Conservation (phyloP, 2,113 vertebrate genomes). For the Proterorhinus semilunaris region DNA sequence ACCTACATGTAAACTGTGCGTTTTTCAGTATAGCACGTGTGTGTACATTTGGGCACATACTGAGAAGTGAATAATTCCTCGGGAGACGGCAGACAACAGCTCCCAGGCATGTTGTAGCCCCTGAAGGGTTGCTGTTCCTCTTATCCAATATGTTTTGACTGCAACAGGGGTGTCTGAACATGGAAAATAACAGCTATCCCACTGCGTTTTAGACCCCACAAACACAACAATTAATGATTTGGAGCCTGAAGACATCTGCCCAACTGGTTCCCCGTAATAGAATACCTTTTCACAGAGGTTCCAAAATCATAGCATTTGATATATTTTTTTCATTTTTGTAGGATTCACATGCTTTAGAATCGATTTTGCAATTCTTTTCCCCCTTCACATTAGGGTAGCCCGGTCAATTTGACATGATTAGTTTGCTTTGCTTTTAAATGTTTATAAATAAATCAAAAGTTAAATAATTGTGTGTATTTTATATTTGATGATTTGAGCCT, state of each 20-base stretch:
- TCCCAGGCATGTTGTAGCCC: conserved; percentile 68
- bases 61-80: conserved; percentile 48
- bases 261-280: conserved; percentile 52
- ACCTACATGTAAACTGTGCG: conserved; percentile 40
- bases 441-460: too few relatives aligned
- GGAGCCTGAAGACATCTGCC: conserved; percentile 63
- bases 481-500: too few relatives aligned
- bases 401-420: too few relatives aligned
- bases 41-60: conserved; percentile 20
- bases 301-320: background rate
- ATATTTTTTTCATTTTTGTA: background rate
- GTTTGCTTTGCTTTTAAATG: too few relatives aligned
- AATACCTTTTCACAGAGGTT: conserved; percentile 10
- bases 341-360: too few relatives aligned
- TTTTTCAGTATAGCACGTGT: conserved; percentile 15
- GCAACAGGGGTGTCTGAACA: conserved; percentile 65
- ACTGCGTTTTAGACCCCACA: conserved; percentile 61
- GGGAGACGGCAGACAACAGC: conserved; percentile 63
- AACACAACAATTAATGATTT: conserved; percentile 68
- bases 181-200: conserved; percentile 69
- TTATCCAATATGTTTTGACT: conserved; percentile 75
- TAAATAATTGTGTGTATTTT: too few relatives aligned
- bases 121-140: conserved; percentile 62
- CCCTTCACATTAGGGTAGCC: too few relatives aligned
- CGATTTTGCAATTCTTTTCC: too few relatives aligned